These are phyloP conservation scores for Tenualosa thibaudeaui DNA, from an alignment of 2,797 vertebrate species.

Conservation along the genomic window DNA sequence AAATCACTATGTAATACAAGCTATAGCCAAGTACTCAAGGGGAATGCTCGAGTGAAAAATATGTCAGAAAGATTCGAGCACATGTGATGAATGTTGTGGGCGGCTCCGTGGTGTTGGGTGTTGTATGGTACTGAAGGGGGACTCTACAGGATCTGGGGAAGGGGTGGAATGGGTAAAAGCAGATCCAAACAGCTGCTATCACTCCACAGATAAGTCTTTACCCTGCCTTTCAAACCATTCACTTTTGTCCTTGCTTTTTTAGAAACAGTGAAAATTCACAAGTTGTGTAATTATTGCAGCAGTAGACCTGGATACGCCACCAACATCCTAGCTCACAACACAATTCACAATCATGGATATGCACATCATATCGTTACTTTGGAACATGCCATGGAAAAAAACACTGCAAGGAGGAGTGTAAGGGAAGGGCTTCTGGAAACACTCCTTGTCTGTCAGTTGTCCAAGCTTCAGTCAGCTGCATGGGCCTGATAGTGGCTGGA, in stretches of 20 bases:
- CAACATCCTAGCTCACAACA: background rate
- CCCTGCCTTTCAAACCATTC: background rate
- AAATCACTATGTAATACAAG: background rate
- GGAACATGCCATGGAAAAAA: slow-evolving; percentile 5
- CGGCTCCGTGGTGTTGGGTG: slow-evolving; percentile 27
- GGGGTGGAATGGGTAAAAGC: background rate
- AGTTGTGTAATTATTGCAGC: background rate
- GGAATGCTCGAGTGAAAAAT: slow-evolving; percentile 40
- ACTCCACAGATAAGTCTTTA: slow-evolving; percentile 8
- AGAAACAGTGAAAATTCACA: background rate
- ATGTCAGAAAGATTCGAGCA: slow-evolving; percentile 33
- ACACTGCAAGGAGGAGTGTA: slow-evolving; percentile 14
- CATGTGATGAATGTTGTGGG: slow-evolving; percentile 29
- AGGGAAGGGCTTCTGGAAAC: slow-evolving; percentile 26
- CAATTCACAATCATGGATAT: background rate
- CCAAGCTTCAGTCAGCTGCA: slow-evolving; percentile 35
- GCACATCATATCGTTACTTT: background rate
- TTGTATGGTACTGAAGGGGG: slow-evolving; percentile 16
- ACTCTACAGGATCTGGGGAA: slow-evolving; percentile 24
- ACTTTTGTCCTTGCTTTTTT: background rate
- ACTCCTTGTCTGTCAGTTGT: slow-evolving; percentile 17
- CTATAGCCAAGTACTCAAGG: slow-evolving; percentile 10
- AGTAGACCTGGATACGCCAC: background rate
- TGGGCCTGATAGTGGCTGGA: slow-evolving; percentile 35
- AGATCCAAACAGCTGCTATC: slow-evolving; percentile 18